These are phyloP conservation scores for Achroia grisella DNA, from an alignment of 1,140 invertebrate species.

Conservation along the genomic window DNA sequence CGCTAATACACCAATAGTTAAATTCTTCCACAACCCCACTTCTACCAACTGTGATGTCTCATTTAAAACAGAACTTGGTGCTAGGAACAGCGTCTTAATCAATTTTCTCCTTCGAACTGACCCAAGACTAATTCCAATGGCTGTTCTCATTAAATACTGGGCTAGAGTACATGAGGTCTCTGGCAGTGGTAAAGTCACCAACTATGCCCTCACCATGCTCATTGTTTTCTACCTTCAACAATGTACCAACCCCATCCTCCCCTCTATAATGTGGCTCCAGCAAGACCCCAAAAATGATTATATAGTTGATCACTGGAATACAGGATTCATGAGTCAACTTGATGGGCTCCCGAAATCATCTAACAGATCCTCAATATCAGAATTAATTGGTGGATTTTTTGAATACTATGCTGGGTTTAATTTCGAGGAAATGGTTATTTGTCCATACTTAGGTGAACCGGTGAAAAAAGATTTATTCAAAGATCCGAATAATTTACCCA, in stretches of 20 bases:
- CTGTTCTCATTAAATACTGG: constrained; percentile 83
- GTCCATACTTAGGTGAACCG: constrained; percentile 61
- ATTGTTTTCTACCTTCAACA: constrained; percentile 80
- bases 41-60: constrained; percentile 79
- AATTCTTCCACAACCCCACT: constrained; percentile 76
- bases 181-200: constrained; percentile 69
- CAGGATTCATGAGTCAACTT: constrained; percentile 38
- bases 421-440: constrained; percentile 59
- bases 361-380: constrained; percentile 31
- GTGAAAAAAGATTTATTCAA: constrained; percentile 38
- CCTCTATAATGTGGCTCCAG: constrained; percentile 74
- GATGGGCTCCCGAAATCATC: constrained; percentile 15
- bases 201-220: constrained; percentile 77
- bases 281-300: constrained; percentile 12
- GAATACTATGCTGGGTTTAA: constrained; percentile 64
- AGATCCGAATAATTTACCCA: constrained; percentile 20
- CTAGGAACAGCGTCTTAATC: constrained; percentile 77
- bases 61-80: constrained; percentile 78
- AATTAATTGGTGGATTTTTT: constrained; percentile 69
- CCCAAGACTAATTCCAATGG: constrained; percentile 70
- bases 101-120: constrained; percentile 75
- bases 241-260: constrained; percentile 76
- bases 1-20: constrained; percentile 83
- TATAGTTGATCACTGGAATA: constrained; percentile 60
- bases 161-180: constrained; percentile 74